Base-by-base conservation (phyloP, 2,888 invertebrate genomes). In the Drosophila pseudotakahashii region DNA sequence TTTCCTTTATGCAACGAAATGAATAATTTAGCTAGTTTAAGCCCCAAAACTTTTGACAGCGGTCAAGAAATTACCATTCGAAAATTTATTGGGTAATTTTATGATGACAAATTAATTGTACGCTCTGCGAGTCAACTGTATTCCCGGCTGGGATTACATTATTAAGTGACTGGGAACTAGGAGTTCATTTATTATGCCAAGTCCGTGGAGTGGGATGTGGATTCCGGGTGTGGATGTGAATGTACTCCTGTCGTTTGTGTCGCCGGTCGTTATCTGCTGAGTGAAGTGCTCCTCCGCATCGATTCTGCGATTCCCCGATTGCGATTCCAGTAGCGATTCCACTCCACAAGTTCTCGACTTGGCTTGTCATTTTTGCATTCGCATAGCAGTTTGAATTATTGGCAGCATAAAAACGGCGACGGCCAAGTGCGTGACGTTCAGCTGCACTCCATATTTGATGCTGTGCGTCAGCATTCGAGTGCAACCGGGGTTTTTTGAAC, bases 391-490 rank as follows among this genome's bases (percentile, higher is more conserved):
- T 81, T 77, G 88, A 85, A 81, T 88, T 83, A 88, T 83, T 82
- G 85, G 79, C 82, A 87, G 85, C 73, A 76, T 71, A 69, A 83
- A 84, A 87, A 77, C 62, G 72, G 87, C 76, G 82, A 88, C 85
- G 81, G 76, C 51, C 76, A 79, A 83, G 88, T 83, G 88, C 88
- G 82, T 83, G 82, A 79, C 82, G 73, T 73, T 75, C 52, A 70
- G 66, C 70, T 50, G 60, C 47, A 57, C 71, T 72, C 63, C 67
- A 58, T 72, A 58, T 76, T 79, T 74, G 70, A 75, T 71, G 66
- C 64, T 44, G 55, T 41, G 47, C 58, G 50, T 19, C 34, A 34
- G 48, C 32, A 48, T 16, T 37, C 48, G 41, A 55, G 34, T 55
- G 54, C 32, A 13, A 7, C n/a, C 16, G 39, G 23, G 19, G 16